Evolutionary conservation across 30 jellyfish, hydroid and myxozoan species (phyloP), one percentile per base, ranked within the genome.

Genomic region (Hydractinia symbiolongicarpus): DNA sequence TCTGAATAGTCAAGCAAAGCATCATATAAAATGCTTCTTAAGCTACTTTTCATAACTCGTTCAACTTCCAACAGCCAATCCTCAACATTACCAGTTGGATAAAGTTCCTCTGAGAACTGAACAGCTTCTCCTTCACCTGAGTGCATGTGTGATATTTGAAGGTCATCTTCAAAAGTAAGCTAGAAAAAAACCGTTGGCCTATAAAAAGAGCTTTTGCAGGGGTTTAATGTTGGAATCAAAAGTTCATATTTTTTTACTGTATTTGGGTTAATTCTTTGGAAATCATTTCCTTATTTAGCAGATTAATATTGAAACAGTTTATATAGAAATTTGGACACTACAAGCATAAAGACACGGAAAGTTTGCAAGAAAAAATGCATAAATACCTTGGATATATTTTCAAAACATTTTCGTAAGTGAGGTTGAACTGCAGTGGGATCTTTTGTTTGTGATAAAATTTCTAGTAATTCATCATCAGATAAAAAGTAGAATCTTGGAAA

Each of bases 371-470:
- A 30, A 30, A 30, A 30, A 30, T 30, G 44, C 44, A 30, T 30
- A 30, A 30, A 30, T 77, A 93, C 96, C 95, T 93, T 87, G 58
- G 98, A 96, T 64, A 93, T 87, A 55, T 87, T 87, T 74, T 93
- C 98, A 70, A 93, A 93, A 83, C 98, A 93, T 78, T 93, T 93
- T 77, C 96, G 58, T 11, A 93, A 86, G 81, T 93, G 98, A 15
- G 98, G 98, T 81, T 93, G 98, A 17, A 93, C 98, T 50, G 96
- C 96, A 15, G 96, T 87, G 17, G 98, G 98, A 57, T 93, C 98
- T 84, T 93, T 93, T 4, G 98, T 93, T 81, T 93, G 96, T 44
- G 98, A 93, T 20, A 93, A 79, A 70, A 93, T 93, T 79, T 93
- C 98, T 50, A 93, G 90, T 68, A 93, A 72, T 73, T 93, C 98